Evolutionary conservation across 1,140 invertebrate genomes (phyloP).

Genomic region (Platyscapa corneri): DNA sequence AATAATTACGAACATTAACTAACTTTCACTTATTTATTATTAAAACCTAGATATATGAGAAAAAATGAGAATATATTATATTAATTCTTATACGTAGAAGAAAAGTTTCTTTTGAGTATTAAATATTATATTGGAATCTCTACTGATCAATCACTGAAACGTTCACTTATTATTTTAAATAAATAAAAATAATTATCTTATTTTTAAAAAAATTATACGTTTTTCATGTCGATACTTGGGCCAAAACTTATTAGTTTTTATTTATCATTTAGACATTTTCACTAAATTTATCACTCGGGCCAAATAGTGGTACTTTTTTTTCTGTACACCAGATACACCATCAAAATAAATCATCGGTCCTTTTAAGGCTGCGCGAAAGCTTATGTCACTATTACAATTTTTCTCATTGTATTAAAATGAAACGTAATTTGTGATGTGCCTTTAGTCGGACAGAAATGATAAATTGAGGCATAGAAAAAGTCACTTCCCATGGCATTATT

Average conservation of each 20-base stretch:
- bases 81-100: not conserved
- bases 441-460: not conserved
- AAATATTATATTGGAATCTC: not conserved
- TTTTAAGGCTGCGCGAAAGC: not conserved
- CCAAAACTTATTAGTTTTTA: too few relatives aligned
- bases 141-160: too few relatives aligned
- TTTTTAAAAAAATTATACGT: too few relatives aligned
- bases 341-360: not conserved
- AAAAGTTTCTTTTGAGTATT: not conserved
- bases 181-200: too few relatives aligned
- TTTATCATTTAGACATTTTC: too few relatives aligned
- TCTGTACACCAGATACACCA: not conserved
- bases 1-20: not conserved
- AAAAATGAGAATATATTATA: not conserved
- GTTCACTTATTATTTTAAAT: too few relatives aligned
- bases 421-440: not conserved
- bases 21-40: not conserved
- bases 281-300: too few relatives aligned
- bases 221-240: too few relatives aligned
- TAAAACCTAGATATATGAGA: not conserved
- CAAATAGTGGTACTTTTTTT: not conserved
- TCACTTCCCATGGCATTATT: not conserved
- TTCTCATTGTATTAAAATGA: not conserved
- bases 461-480: not conserved
- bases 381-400: conserved; percentile 16